These are phyloP conservation scores for Siphamia tubifer DNA, from an alignment of 2,113 vertebrate genomes.

Conservation along the genomic window DNA sequence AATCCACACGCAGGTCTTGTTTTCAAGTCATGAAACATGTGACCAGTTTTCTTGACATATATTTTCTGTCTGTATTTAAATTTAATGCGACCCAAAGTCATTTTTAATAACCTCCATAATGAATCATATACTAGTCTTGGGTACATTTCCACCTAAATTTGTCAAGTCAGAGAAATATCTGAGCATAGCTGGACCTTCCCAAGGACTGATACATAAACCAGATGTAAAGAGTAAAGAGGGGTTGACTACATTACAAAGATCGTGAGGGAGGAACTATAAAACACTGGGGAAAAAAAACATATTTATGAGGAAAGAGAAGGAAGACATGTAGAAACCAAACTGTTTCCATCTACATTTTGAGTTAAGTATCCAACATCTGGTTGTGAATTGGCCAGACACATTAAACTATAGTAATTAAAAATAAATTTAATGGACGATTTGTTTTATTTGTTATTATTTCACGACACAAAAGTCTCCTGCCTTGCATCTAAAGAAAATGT, in stretches of 20 bases:
- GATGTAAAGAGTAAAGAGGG: slow-evolving; percentile 19
- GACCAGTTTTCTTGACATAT: too few species aligned
- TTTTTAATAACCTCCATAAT: slow-evolving; percentile 11
- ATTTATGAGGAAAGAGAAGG: too few species aligned
- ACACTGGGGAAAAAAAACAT: too few species aligned
- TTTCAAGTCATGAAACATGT: slow-evolving; percentile 5
- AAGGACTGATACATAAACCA: slow-evolving; percentile 26
- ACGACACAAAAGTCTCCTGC: too few species aligned
- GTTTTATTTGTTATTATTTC: too few species aligned
- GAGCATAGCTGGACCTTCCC: slow-evolving; percentile 4
- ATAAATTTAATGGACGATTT: too few species aligned
- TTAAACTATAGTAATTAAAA: too few species aligned
- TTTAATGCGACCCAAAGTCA: neutral
- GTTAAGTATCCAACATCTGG: neutral
- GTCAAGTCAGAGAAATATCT: slow-evolving; percentile 6
- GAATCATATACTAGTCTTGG: slow-evolving; percentile 3
- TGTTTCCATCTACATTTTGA: neutral
- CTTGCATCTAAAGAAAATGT: too few species aligned
- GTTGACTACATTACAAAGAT: neutral
- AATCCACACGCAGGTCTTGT: slow-evolving; percentile 2
- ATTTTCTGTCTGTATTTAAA: neutral
- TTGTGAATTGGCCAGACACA: too few species aligned
- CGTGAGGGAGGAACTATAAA: neutral
- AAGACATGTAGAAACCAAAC: too few species aligned
- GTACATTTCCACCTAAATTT: slow-evolving; percentile 24